Evolutionary conservation across 2,888 invertebrate species (phyloP).

Genomic region (Caenorhabditis panamensis): DNA sequence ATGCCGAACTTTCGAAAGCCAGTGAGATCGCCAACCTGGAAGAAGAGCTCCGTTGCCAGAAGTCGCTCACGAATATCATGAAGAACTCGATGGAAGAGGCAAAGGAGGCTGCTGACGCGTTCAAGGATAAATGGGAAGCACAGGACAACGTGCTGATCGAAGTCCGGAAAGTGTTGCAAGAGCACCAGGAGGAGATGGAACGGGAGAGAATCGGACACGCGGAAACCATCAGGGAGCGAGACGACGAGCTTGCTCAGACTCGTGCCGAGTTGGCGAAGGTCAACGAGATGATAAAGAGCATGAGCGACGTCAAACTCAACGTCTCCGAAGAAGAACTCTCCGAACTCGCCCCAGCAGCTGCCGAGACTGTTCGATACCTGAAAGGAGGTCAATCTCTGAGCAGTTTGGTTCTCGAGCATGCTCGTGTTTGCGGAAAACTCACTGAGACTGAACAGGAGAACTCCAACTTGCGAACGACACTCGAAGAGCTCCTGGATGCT

Average conservation of each 20-base stretch:
- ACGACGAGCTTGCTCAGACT: slow-evolving; percentile 58
- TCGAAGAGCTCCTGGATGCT: slow-evolving; percentile 70
- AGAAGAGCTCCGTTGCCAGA: slow-evolving; percentile 49
- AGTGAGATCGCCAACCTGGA: slow-evolving; percentile 46
- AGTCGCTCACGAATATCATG: slow-evolving; percentile 17
- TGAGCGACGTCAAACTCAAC: slow-evolving; percentile 64
- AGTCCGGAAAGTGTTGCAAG: slow-evolving; percentile 29
- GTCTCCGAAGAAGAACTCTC: slow-evolving; percentile 70
- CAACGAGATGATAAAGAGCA: slow-evolving; percentile 70
- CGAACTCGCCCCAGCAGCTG: slow-evolving; percentile 74
- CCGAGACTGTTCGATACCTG: slow-evolving; percentile 72
- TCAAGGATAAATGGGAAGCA: slow-evolving; percentile 40
- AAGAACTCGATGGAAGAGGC: slow-evolving; percentile 50
- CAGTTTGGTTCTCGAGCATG: slow-evolving; percentile 66
- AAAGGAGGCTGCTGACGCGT: slow-evolving; percentile 42
- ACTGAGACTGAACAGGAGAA: slow-evolving; percentile 66
- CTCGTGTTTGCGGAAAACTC: slow-evolving; percentile 70
- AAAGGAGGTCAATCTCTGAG: slow-evolving; percentile 74
- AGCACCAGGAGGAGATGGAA: slow-evolving; percentile 45
- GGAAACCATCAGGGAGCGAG: slow-evolving; percentile 30
- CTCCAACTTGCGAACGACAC: slow-evolving; percentile 64
- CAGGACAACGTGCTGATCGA: slow-evolving; percentile 41
- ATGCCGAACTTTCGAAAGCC: slow-evolving; percentile 32
- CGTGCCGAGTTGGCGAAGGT: slow-evolving; percentile 67
- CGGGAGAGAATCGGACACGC: slow-evolving; percentile 9